Base-by-base conservation (phyloP, 2,797 vertebrate genomes). In the Percopsis omiscomaycus region DNA sequence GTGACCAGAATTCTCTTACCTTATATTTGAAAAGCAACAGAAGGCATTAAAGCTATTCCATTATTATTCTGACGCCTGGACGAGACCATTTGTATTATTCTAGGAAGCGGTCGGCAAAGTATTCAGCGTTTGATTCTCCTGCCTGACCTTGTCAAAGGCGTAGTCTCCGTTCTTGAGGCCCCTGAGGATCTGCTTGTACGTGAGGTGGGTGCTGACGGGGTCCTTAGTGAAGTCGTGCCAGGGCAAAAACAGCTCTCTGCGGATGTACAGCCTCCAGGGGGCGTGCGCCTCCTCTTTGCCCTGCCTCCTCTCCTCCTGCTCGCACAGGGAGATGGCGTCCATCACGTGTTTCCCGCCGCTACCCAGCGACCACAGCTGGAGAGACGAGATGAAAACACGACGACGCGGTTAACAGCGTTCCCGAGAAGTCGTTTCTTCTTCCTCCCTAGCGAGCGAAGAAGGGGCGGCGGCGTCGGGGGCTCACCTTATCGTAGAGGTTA, bases 301-400 rank as follows among this genome's bases (percentile, higher is more conserved):
- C n/a, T 84, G 89, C 71, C 94, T 93, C 77, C 78, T 93, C 68
- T 90, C 91, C 65, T 96, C 92, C 77, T 98, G 95, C 78, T 99
- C 97, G 8, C 96, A 98, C 86, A 95, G 96, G n/a, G 94, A 96
- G 54, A 99, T 90, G 0, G 95, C 94, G 0, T 99, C 97, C 86
- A 98, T 82, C 64, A 98, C 79, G 0, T 99, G 95, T 44, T 90
- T 92, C 0, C 71, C 73, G 48, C 90, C 88, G 29, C 89, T 93
- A 44, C 96, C 94, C 83, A 99, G 90, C 28, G 96, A 95, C 95
- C 94, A 98, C 66, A 94, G 91, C 97, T 97, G 88, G 62, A 59
- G 37, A 42, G 37, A 42, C 37, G 6, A 37, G 37, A 9, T 6
- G 37, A 37, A 37, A 6, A 42, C 6, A 42, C 8, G 37, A 2